Conservation (phyloP, 2,113 vertebrate species). For the Eptesicus fuscus region DNA sequence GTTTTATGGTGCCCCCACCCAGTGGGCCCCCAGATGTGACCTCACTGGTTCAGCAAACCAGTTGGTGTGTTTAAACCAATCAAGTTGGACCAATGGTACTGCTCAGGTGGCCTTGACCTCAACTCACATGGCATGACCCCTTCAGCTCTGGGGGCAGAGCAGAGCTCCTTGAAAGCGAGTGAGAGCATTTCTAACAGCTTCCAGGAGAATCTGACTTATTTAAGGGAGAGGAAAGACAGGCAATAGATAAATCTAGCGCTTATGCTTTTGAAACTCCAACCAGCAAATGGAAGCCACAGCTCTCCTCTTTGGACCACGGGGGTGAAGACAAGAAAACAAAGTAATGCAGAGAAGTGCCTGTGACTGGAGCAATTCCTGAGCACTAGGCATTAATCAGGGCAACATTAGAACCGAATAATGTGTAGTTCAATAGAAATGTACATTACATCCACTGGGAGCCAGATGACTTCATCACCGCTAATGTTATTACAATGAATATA, state of each 20-base stretch:
- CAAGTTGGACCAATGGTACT: neutral
- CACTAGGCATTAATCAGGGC: neutral
- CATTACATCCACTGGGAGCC: conserved; percentile 26
- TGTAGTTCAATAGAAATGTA: conserved; percentile 54
- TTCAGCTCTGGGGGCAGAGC: neutral
- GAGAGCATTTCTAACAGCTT: neutral
- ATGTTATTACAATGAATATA: conserved; percentile 73
- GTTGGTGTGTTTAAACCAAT: neutral
- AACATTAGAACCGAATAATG: neutral
- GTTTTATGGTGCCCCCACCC: neutral
- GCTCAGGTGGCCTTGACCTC: neutral
- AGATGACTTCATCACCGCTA: conserved; percentile 67
- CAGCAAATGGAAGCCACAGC: neutral
- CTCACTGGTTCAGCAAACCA: neutral
- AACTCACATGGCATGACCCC: neutral
- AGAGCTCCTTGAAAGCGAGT: neutral
- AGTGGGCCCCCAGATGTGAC: neutral
- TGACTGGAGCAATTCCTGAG: neutral
- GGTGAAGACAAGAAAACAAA: neutral
- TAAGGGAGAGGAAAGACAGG: neutral
- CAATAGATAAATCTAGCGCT: neutral
- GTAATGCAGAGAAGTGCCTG: neutral
- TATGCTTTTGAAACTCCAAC: neutral
- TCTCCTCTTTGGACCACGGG: neutral
- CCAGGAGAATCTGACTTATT: neutral